A percentile compares a stretch with the other conserved stretches of the same genome.
Evolutionary conservation across 2,113 vertebrate species (phyloP).

Genomic region (Chelonoidis abingdonii): DNA sequence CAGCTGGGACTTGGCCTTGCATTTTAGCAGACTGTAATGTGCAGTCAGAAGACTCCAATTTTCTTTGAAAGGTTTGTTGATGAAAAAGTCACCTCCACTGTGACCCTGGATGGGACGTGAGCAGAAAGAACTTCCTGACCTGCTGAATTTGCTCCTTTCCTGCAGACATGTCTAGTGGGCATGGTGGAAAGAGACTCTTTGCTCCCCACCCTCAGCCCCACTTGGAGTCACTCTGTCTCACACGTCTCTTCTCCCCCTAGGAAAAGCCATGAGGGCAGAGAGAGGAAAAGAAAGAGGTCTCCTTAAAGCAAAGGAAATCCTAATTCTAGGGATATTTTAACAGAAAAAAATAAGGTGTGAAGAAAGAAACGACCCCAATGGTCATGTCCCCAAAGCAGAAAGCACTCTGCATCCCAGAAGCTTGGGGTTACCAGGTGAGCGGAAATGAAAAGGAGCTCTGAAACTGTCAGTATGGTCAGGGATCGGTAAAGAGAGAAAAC

Average conservation of each 20-base stretch:
- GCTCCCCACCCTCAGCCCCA: too few relatives aligned
- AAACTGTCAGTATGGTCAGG: neutral
- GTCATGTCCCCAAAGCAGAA: neutral
- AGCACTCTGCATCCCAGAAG: neutral
- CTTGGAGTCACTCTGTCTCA: neutral
- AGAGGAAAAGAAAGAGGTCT: neutral
- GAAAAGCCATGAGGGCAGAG: neutral
- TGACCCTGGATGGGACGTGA: neutral
- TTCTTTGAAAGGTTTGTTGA: neutral
- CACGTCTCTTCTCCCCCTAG: neutral
- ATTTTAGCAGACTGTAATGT: neutral
- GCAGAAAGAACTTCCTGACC: neutral
- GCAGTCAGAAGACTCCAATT: too few relatives aligned
- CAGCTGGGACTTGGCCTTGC: neutral
- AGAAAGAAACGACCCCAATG: neutral
- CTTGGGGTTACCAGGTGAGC: neutral
- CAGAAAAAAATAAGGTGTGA: too few relatives aligned
- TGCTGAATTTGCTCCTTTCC: neutral
- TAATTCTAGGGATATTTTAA: neutral
- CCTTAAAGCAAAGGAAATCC: neutral
- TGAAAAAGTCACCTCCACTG: neutral
- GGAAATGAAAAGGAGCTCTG: neutral
- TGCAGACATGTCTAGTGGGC: neutral
- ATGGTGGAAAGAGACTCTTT: neutral
- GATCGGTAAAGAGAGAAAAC: neutral